Conservation (phyloP, 2,797 vertebrate genomes). For the Catostomus latipinnis region DNA sequence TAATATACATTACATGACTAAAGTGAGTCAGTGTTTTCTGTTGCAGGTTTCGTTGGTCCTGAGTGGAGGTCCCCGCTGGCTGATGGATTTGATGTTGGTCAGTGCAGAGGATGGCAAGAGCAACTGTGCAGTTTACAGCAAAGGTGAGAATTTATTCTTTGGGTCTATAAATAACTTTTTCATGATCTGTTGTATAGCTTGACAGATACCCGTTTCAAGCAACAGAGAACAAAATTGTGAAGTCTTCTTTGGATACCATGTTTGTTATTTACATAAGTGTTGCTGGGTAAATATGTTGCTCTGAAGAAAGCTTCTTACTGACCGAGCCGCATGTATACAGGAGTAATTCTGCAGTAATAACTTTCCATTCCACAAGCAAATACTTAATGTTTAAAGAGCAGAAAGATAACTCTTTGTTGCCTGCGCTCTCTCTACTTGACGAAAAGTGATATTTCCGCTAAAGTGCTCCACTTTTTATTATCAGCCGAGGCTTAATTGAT, state of each 20-base stretch:
- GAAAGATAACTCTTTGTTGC: slow-evolving; percentile 52
- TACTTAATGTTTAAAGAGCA: slow-evolving; percentile 36
- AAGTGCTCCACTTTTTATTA: slow-evolving; percentile 48
- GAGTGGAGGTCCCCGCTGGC: slow-evolving; percentile 85
- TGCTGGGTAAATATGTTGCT: too few species aligned
- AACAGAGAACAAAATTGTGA: too few species aligned
- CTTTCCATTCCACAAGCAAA: slow-evolving; percentile 35
- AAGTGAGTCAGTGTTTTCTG: slow-evolving; percentile 10
- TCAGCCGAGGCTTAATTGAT: slow-evolving; percentile 57
- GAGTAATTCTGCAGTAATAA: slow-evolving; percentile 17
- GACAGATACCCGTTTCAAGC: background rate
- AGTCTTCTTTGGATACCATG: too few species aligned
- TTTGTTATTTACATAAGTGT: too few species aligned
- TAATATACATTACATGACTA: too few species aligned
- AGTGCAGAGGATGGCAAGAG: slow-evolving; percentile 85
- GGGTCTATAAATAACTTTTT: background rate
- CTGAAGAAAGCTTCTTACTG: too few species aligned
- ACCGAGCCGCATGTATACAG: too few species aligned
- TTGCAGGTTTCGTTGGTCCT: slow-evolving; percentile 79
- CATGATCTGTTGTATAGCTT: background rate
- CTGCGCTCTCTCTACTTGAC: slow-evolving; percentile 22
- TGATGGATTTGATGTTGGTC: slow-evolving; percentile 86
- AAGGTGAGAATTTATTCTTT: slow-evolving; percentile 77
- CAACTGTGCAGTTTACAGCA: slow-evolving; percentile 90
- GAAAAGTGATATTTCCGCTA: slow-evolving; percentile 54